These are phyloP conservation scores for Eurytemora carolleeae DNA, from an alignment of 1,140 invertebrate species.

Conservation along the genomic window DNA sequence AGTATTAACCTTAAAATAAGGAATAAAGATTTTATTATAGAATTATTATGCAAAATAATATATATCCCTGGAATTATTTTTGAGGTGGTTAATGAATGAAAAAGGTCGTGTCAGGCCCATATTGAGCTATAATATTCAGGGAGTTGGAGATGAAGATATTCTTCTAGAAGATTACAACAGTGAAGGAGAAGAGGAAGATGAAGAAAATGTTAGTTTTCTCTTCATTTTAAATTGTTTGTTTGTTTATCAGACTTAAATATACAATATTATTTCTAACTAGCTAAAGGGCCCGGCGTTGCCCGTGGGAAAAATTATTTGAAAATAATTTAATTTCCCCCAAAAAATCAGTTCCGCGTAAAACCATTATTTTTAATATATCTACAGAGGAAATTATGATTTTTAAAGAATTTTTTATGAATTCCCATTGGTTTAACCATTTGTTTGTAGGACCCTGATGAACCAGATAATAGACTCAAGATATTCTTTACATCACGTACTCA, in stretches of 20 bases:
- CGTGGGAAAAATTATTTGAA: too few relatives aligned
- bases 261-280: too few relatives aligned
- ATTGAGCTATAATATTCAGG: too few relatives aligned
- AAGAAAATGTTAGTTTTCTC: too few relatives aligned
- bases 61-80: too few relatives aligned
- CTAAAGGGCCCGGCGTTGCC: too few relatives aligned
- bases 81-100: too few relatives aligned
- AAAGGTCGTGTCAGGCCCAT: too few relatives aligned
- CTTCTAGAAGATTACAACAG: constrained; percentile 30
- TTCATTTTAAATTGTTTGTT: too few relatives aligned
- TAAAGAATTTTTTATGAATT: not conserved
- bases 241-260: constrained; percentile 25
- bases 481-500: constrained; percentile 89
- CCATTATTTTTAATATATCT: not conserved
- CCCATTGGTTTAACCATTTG: not conserved
- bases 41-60: too few relatives aligned
- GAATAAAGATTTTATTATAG: too few relatives aligned
- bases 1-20: too few relatives aligned
- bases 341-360: not conserved
- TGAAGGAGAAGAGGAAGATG: constrained; percentile 28
- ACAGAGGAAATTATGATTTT: not conserved
- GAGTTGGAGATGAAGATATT: constrained; percentile 26
- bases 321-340: constrained; percentile 14
- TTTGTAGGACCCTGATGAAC: not conserved
- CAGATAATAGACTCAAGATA: constrained; percentile 37